Conservation (phyloP, 2,888 invertebrate genomes). For the Dioctria rufipes region DNA sequence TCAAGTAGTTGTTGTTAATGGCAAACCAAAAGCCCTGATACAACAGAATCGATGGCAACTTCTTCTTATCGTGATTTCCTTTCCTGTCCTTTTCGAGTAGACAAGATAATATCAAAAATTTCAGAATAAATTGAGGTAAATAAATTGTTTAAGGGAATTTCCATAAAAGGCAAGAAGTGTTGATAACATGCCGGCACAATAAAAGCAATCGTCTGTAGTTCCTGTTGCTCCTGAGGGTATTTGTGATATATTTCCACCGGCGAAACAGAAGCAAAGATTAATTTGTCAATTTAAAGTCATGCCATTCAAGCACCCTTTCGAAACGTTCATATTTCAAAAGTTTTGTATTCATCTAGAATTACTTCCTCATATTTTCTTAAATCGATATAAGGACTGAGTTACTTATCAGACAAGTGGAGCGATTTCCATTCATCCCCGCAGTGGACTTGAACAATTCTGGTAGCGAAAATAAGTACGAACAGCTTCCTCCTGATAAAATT, state of each 20-base stretch:
- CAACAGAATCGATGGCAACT: conserved; percentile 56
- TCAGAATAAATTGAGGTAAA: conserved; percentile 55
- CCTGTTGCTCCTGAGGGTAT: conserved; percentile 54
- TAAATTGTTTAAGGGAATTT: conserved; percentile 55
- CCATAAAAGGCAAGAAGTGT: conserved; percentile 56
- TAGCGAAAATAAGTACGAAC: background rate
- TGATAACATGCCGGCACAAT: conserved; percentile 48
- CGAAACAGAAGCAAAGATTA: conserved; percentile 25
- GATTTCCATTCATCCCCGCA: background rate
- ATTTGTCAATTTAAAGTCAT: conserved; percentile 35
- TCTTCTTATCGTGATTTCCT: conserved; percentile 56
- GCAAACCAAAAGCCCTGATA: conserved; percentile 45
- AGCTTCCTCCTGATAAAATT: conserved; percentile 13
- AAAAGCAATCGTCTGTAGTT: conserved; percentile 54
- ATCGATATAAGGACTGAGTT: too few species aligned
- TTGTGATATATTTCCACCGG: conserved; percentile 54
- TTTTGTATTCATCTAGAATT: background rate
- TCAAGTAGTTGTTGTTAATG: conserved; percentile 56
- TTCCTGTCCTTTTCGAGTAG: conserved; percentile 53
- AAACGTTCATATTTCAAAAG: background rate
- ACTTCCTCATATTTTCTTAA: too few species aligned
- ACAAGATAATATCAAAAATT: conserved; percentile 49
- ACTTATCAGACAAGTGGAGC: background rate
- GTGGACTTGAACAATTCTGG: conserved; percentile 2
- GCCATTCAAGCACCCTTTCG: background rate